These are phyloP conservation scores for Nyctalus aviator DNA, from an alignment of 2,797 vertebrate genomes.

Conservation along the genomic window DNA sequence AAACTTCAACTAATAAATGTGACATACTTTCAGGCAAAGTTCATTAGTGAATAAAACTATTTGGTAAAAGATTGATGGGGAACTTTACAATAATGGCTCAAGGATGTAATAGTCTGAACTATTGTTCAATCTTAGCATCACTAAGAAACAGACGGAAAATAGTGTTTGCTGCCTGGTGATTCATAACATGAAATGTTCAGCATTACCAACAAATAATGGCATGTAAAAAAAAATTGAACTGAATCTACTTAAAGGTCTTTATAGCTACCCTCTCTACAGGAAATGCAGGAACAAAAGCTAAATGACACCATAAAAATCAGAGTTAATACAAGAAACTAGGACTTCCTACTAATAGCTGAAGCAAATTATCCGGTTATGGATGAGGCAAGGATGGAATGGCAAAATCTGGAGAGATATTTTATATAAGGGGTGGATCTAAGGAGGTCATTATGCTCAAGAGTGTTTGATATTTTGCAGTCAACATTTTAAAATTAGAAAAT, in stretches of 20 bases:
- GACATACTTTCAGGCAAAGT: conserved; percentile 11
- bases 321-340: neutral
- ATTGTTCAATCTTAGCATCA: neutral
- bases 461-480: neutral
- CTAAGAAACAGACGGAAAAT: neutral
- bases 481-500: conserved; percentile 6
- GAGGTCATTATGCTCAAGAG: neutral
- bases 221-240: neutral
- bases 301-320: neutral
- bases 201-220: neutral
- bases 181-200: neutral
- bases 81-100: neutral
- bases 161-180: neutral
- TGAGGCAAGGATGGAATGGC: neutral
- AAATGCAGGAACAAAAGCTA: neutral
- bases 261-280: neutral
- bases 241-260: neutral
- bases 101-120: neutral
- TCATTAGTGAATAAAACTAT: conserved; percentile 17
- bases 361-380: neutral
- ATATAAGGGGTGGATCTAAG: too few species aligned
- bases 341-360: neutral
- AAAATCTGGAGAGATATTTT: neutral
- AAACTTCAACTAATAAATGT: neutral
- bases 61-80: neutral